Conservation (phyloP, 2,113 vertebrate species). For the Corynorhinus townsendii region DNA sequence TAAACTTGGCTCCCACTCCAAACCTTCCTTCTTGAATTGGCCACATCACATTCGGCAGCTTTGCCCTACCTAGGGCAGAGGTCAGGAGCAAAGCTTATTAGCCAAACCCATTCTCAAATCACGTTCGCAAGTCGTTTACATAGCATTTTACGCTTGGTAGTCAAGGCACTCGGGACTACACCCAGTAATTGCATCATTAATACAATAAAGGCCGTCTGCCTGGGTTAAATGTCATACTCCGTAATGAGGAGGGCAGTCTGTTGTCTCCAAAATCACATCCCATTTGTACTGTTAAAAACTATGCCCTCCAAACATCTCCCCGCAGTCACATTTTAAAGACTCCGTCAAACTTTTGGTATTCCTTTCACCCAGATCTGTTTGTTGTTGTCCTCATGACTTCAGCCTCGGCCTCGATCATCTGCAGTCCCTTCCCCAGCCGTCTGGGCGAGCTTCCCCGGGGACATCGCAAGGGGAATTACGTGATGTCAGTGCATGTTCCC, state of each 20-base stretch:
- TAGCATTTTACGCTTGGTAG: background rate
- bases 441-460: background rate
- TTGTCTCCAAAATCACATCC: background rate
- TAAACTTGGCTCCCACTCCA: background rate
- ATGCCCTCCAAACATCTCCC: background rate
- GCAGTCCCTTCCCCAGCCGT: background rate
- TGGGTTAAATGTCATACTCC: conserved; percentile 33
- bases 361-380: background rate
- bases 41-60: background rate
- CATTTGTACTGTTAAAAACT: background rate
- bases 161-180: conserved; percentile 2
- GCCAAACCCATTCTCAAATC: background rate
- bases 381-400: background rate
- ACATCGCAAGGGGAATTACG: background rate
- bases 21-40: background rate
- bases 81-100: background rate
- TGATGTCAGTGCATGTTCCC: background rate
- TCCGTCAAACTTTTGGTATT: background rate
- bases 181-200: conserved; percentile 2
- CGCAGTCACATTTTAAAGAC: background rate
- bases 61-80: background rate
- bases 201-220: background rate
- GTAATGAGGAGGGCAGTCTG: background rate
- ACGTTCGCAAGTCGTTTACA: background rate
- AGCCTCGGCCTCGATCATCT: background rate